phyloP scores from a whole-genome alignment of 2,888 invertebrate species.

The Druceiella hillmani region DNA sequence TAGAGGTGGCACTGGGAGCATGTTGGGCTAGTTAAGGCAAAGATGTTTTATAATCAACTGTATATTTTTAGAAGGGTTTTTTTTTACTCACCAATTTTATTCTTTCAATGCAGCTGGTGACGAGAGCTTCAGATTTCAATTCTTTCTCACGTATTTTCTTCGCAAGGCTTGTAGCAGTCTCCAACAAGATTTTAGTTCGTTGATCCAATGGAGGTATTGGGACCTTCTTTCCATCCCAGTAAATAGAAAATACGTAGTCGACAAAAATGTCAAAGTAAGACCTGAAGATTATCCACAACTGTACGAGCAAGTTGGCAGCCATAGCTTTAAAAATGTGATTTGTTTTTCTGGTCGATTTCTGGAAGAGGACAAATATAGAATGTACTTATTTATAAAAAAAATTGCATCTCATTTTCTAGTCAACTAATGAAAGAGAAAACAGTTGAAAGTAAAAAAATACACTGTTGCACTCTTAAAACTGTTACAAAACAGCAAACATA shows the following conservation, averaged over 20 bases:
- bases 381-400: too few species aligned
- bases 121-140: conserved; percentile 63
- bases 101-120: conserved; percentile 68
- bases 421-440: too few species aligned
- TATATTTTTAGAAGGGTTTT: too few species aligned
- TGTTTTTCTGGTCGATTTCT: too few species aligned
- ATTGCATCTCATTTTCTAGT: too few species aligned
- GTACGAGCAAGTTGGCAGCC: conserved; percentile 33
- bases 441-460: too few species aligned
- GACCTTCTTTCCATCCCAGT: conserved; percentile 32
- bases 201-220: conserved; percentile 36
- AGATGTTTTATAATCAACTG: too few species aligned
- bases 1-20: too few species aligned
- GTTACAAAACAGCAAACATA: too few species aligned
- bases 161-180: conserved; percentile 65
- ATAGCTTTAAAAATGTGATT: conserved; percentile 37
- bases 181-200: conserved; percentile 34
- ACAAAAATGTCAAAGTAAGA: conserved; percentile 35
- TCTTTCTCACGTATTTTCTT: conserved; percentile 59
- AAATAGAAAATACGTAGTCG: conserved; percentile 34
- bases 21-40: too few species aligned
- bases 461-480: too few species aligned
- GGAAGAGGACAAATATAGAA: too few species aligned
- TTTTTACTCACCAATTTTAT: conserved; percentile 56
- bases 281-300: conserved; percentile 34